These are phyloP conservation scores for Epizoanthus ramosus DNA, from an alignment of 92 coral and sea anemone species.

Conservation along the genomic window DNA sequence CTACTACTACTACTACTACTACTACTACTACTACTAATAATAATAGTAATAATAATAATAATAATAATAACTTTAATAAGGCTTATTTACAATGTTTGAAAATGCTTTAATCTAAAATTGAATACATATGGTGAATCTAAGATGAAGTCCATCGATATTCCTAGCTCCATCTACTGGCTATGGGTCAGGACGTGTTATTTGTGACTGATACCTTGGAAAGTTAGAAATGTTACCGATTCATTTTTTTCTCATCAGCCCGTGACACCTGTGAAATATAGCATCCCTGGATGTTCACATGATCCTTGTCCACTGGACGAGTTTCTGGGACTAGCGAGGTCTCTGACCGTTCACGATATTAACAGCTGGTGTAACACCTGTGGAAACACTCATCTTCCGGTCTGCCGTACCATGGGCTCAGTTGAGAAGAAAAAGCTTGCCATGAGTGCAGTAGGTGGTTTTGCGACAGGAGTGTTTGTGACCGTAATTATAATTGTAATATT, in stretches of 20 bases:
- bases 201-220: no score
- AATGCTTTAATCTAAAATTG: no score
- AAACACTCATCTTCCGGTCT: constrained; percentile 47
- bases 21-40: no score
- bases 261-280: constrained; percentile 29
- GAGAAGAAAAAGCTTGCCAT: constrained; percentile 31
- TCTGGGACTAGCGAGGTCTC: constrained; percentile 35
- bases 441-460: constrained; percentile 73
- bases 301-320: constrained; percentile 53
- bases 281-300: constrained; percentile 59
- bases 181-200: no score
- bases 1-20: no score
- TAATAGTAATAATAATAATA: no score
- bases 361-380: constrained; percentile 69
- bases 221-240: neutral
- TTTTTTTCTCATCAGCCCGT: neutral
- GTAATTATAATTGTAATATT: constrained; percentile 35
- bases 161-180: no score
- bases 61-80: no score
- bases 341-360: constrained; percentile 53
- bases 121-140: no score
- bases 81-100: no score
- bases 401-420: constrained; percentile 40
- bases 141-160: no score
- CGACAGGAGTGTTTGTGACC: constrained; percentile 67